phyloP scores from a whole-genome alignment of 2,113 vertebrate species.

The Empidonax alnorum region DNA sequence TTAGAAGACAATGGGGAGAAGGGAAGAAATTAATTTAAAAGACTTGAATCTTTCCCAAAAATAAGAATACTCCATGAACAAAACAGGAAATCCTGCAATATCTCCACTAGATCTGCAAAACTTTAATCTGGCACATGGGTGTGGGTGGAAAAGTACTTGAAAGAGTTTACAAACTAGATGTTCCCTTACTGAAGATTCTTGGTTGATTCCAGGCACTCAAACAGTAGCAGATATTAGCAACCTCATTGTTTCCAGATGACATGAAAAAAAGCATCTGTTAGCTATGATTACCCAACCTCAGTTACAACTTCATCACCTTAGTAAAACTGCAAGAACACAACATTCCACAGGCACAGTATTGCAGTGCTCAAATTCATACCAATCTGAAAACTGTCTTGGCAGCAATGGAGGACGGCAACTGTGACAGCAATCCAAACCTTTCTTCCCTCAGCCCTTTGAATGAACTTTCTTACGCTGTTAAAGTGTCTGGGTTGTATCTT shows the following conservation, averaged over 20 bases:
- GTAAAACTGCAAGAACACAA: background rate
- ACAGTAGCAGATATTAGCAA: constrained; percentile 5
- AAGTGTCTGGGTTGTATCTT: background rate
- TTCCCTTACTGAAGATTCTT: background rate
- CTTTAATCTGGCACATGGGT: background rate
- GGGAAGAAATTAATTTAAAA: constrained; percentile 7
- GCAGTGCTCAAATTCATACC: background rate
- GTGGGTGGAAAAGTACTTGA: constrained; percentile 18
- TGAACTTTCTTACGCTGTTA: background rate
- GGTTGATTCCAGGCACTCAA: background rate
- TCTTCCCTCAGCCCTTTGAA: background rate
- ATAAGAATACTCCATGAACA: background rate
- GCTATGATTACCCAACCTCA: background rate
- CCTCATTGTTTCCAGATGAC: constrained; percentile 13
- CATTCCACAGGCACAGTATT: background rate
- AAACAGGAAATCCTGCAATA: constrained; percentile 5
- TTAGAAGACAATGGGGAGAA: background rate
- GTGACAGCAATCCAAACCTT: background rate
- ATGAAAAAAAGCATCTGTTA: constrained; percentile 12
- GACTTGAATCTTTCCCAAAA: background rate
- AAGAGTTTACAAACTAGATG: background rate
- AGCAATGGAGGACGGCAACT: background rate
- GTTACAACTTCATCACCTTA: background rate
- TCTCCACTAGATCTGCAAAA: background rate
- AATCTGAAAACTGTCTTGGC: background rate